Evolutionary conservation across 2,113 vertebrate genomes (phyloP), one percentile per base, ranked within the genome.

Genomic region (Phrynosoma blainvillii): DNA sequence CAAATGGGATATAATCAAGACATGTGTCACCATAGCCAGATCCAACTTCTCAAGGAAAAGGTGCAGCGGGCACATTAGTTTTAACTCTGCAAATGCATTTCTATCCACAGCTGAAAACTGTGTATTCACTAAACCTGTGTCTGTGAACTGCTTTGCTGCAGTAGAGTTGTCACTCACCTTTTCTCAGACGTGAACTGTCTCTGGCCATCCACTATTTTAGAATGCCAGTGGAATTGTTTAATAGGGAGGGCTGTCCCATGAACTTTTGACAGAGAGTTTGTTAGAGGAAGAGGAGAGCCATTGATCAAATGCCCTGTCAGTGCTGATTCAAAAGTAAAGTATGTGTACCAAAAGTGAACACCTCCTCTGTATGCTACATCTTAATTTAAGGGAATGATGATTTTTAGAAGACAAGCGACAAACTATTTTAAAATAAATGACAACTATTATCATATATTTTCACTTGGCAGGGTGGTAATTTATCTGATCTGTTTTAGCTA

Each of bases 341-440:
- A 16, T 27, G 56, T 54, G 75, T 52, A 82, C 83, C 27, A 68
- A 91, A 93, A 94, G 0, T 56, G 54, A 75, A 84, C 89, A 85
- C 54, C 88, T 82, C 87, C 89, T 93, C 82, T 88, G 85, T 80
- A 83, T 86, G 74, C 83, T 91, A 62, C 32, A 90, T 86, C 82
- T 56, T 82, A 74, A 88, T 66, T 23, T 90, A 93, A 42, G 82
- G 85, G 90, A 92, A 91, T 75, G 84, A 93, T 62, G 88, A 93
- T 86, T 92, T 36, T 59, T 30, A 75, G 70, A 79, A 66, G 59
- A 92, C 92, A 93, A 96, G 89, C 94, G 93, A 91, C 95, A 95
- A 95, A 94, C 94, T 93, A 92, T 96, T 96, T 95, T 93, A 94
- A 95, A 95, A 96, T 93, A 95, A 94, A 96, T 0, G 68, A 89